A percentile compares a stretch with the other conserved stretches of the same genome.
These are phyloP conservation scores for Agriopis leucophaearia DNA, from an alignment of 2,888 invertebrate genomes.

Conservation along the genomic window DNA sequence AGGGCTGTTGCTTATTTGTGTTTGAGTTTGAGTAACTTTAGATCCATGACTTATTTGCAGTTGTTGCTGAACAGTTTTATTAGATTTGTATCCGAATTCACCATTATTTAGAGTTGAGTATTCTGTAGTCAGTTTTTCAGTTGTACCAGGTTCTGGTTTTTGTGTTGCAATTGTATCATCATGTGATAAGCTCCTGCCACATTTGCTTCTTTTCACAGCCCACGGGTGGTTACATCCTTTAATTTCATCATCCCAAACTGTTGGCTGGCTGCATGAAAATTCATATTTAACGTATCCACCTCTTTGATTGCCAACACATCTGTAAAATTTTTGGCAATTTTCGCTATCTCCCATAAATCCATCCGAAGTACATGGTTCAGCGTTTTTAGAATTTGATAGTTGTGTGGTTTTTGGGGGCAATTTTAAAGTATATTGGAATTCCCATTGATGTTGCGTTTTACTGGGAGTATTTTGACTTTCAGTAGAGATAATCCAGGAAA, in stretches of 20 bases:
- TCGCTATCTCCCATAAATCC: conserved; percentile 91
- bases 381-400: conserved; percentile 40
- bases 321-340: conserved; percentile 92
- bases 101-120: conserved; percentile 21
- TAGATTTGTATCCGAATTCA: conserved; percentile 31
- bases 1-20: conserved; percentile 58
- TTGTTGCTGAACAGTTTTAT: conserved; percentile 56
- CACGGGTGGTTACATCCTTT: conserved; percentile 91
- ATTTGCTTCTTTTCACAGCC: conserved; percentile 82
- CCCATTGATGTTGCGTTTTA: conserved; percentile 14
- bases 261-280: conserved; percentile 91
- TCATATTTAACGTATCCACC: conserved; percentile 89
- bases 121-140: conserved; percentile 35
- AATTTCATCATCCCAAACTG: conserved; percentile 91
- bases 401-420: conserved; percentile 32
- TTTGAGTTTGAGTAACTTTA: conserved; percentile 61
- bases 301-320: conserved; percentile 89
- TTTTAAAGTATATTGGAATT: conserved; percentile 28
- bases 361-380: conserved; percentile 85
- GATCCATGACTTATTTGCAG: conserved; percentile 61
- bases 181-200: conserved; percentile 59
- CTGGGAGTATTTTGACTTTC: conserved; percentile 27
- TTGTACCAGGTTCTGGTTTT: conserved; percentile 5
- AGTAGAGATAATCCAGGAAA: conserved; percentile 20
- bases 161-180: conserved; percentile 27